These are phyloP conservation scores for Actinemys pallida DNA, from an alignment of 2,113 vertebrate genomes.

Conservation along the genomic window DNA sequence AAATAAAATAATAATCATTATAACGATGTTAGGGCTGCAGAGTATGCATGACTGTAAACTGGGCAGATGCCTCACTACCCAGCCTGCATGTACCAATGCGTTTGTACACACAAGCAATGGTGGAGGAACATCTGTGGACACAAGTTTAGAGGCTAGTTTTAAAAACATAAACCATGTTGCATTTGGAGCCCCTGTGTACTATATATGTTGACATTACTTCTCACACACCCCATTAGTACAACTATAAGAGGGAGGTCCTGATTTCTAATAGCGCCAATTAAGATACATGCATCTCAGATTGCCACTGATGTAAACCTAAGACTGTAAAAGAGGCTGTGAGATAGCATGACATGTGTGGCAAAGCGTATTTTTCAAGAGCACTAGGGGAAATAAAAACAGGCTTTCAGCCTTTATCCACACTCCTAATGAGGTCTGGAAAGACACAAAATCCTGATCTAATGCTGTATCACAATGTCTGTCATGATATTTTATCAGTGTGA, in stretches of 20 bases:
- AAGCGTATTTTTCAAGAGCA: neutral
- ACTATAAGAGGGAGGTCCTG: neutral
- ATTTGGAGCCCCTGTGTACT: neutral
- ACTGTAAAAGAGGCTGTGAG: neutral
- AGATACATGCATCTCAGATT: neutral
- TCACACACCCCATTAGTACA: fast-evolving
- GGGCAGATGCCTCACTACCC: neutral
- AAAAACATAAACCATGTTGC: fast-evolving
- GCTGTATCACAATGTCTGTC: neutral
- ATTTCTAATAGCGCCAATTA: neutral
- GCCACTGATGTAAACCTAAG: too few species aligned
- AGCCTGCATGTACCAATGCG: fast-evolving
- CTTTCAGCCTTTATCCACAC: neutral
- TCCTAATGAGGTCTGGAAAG: neutral
- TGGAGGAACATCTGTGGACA: neutral
- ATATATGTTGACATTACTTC: fast-evolving
- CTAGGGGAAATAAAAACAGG: neutral
- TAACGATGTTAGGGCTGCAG: fast-evolving
- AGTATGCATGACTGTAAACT: neutral
- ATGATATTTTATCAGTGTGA: neutral
- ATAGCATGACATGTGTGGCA: neutral
- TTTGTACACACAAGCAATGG: neutral
- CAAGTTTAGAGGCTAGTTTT: neutral
- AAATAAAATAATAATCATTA: neutral
- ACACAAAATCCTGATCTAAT: neutral